Percentiles rank a stretch among this genome's conserved stretches.
Conservation (phyloP, 2,888 invertebrate species). For the Lampropteryx suffumata region DNA sequence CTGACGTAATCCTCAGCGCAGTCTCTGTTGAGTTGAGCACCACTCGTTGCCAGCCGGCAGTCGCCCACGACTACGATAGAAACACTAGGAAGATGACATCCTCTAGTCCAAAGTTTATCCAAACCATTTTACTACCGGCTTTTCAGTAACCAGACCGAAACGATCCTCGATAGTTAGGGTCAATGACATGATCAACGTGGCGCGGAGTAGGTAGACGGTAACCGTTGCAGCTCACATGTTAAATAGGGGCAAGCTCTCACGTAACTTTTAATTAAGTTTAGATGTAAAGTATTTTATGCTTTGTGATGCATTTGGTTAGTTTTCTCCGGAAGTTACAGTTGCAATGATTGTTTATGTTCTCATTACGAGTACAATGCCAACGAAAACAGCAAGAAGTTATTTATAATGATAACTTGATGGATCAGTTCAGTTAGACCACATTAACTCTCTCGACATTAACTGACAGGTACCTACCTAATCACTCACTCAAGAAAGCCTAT, state of each 20-base stretch:
- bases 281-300: too few species aligned
- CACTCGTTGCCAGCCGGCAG: background rate
- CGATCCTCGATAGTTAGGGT: conserved; percentile 57
- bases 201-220: conserved; percentile 35
- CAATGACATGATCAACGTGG: conserved; percentile 61
- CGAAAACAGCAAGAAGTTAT: too few species aligned
- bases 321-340: too few species aligned
- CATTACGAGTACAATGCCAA: too few species aligned
- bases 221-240: conserved; percentile 41
- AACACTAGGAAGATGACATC: background rate
- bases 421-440: background rate
- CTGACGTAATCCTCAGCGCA: conserved; percentile 12
- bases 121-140: conserved; percentile 62
- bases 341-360: too few species aligned
- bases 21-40: background rate
- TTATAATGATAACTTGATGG: conserved; percentile 4
- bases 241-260: conserved; percentile 21
- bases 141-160: conserved; percentile 74
- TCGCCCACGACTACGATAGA: background rate
- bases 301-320: too few species aligned
- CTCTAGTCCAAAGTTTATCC: background rate
- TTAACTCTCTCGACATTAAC: background rate
- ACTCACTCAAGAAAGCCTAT: too few species aligned
- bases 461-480: too few species aligned
- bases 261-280: conserved; percentile 12